Percentiles rank a stretch among this genome's conserved stretches.
phyloP scores from a whole-genome alignment of 2,888 invertebrate genomes.

The Drosophila colorata region DNA sequence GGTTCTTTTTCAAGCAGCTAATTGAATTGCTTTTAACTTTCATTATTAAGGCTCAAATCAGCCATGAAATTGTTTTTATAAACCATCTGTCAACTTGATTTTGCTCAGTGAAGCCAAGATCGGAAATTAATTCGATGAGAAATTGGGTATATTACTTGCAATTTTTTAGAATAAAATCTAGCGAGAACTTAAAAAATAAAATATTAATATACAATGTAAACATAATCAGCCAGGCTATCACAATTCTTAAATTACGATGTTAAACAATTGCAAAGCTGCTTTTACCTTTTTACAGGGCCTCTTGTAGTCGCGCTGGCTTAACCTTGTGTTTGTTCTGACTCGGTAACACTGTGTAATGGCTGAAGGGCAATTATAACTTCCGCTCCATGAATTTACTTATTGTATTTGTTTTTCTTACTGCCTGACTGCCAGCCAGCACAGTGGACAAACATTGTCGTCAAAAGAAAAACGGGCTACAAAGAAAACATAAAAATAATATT shows the following conservation, averaged over 20 bases:
- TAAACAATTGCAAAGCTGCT: too few relatives aligned
- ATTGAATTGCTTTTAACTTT: slow-evolving; percentile 7
- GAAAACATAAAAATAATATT: slow-evolving; percentile 5
- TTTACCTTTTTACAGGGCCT: slow-evolving; percentile 1
- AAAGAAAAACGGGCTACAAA: not conserved
- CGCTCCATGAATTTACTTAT: slow-evolving; percentile 38
- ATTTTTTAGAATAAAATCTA: not conserved
- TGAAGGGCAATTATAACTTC: slow-evolving; percentile 49
- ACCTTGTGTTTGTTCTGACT: not conserved
- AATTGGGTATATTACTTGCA: not conserved
- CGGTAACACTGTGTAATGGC: slow-evolving; percentile 1
- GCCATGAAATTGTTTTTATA: slow-evolving; percentile 6
- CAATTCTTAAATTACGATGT: too few relatives aligned
- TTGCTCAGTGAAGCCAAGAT: not conserved
- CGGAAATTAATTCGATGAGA: not conserved
- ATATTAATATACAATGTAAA: too few relatives aligned
- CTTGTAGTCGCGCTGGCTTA: not conserved
- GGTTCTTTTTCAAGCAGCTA: slow-evolving; percentile 3
- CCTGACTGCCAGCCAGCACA: slow-evolving; percentile 13
- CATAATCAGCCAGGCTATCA: too few relatives aligned
- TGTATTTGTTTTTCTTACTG: slow-evolving; percentile 33
- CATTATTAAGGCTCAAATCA: not conserved
- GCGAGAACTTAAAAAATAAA: too few relatives aligned
- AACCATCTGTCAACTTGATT: not conserved
- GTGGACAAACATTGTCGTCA: slow-evolving; percentile 1